Percentiles rank a stretch among this genome's conserved stretches.
These are phyloP conservation scores for Lophura nycthemera DNA, from an alignment of 2,113 vertebrate species.

Conservation along the genomic window DNA sequence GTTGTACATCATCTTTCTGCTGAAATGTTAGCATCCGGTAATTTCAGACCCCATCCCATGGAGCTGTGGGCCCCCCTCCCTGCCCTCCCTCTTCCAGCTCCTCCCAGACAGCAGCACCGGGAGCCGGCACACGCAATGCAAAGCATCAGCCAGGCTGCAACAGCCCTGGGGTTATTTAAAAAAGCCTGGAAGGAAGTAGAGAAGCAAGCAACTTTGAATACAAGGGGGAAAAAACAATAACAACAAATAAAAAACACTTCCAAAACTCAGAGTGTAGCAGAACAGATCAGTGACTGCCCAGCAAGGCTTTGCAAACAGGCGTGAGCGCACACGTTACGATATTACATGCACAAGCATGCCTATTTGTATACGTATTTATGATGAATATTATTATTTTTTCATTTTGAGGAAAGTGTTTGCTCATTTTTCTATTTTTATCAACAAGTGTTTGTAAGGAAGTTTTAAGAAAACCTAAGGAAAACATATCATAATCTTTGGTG, in stretches of 20 bases:
- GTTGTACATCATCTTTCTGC: background rate
- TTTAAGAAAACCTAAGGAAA: background rate
- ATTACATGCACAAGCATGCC: too few relatives aligned
- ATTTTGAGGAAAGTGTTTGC: too few relatives aligned
- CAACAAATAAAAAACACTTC: background rate
- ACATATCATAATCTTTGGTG: background rate
- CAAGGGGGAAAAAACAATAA: background rate
- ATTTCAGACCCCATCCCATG: background rate
- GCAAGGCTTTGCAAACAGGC: background rate
- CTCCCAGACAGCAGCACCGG: background rate
- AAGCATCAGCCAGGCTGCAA: background rate
- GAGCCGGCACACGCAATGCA: background rate
- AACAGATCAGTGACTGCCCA: background rate
- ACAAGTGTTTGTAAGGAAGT: too few relatives aligned
- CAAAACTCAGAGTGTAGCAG: accelerated
- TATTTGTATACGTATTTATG: background rate
- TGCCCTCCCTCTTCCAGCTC: background rate
- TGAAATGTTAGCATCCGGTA: background rate
- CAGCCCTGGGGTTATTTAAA: background rate
- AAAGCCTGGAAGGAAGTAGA: constrained; percentile 7
- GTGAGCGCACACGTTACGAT: accelerated
- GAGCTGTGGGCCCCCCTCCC: background rate
- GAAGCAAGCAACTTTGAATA: background rate
- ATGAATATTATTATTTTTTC: background rate
- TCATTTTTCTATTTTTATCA: background rate